These are phyloP conservation scores for Hemicrepidius hirtus DNA, from an alignment of 2,888 invertebrate genomes.

Conservation along the genomic window DNA sequence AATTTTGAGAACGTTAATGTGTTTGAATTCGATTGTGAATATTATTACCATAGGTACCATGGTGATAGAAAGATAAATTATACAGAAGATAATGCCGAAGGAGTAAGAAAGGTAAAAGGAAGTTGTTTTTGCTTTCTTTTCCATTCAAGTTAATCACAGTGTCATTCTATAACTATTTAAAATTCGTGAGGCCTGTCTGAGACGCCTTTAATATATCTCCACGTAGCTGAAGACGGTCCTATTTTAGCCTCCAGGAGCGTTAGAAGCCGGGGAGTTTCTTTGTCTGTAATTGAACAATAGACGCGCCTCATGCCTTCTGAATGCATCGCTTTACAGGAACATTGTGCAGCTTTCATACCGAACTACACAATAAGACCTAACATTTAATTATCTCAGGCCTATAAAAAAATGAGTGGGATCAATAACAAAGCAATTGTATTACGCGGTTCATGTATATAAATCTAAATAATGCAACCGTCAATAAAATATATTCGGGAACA, in stretches of 20 bases:
- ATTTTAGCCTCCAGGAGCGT: conserved; percentile 27
- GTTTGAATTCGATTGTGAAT: too few relatives aligned
- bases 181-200: conserved; percentile 12
- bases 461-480: conserved; percentile 26
- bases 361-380: conserved; percentile 34
- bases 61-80: too few relatives aligned
- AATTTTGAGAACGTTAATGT: too few relatives aligned
- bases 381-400: conserved; percentile 31
- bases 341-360: conserved; percentile 30
- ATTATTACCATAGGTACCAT: too few relatives aligned
- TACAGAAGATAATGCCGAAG: too few relatives aligned
- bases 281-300: conserved; percentile 41
- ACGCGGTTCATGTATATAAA: conserved; percentile 12
- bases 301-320: conserved; percentile 33
- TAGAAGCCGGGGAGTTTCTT: conserved; percentile 32
- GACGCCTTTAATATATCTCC: conserved; percentile 31
- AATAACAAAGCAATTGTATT: conserved; percentile 16
- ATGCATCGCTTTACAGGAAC: conserved; percentile 39
- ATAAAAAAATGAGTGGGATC: conserved; percentile 14
- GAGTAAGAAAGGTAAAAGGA: too few relatives aligned
- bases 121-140: not conserved
- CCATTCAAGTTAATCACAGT: conserved; percentile 1
- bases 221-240: conserved; percentile 22
- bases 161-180: conserved; percentile 9
- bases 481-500: conserved; percentile 15